These are phyloP conservation scores for Sardina pilchardus DNA, from an alignment of 2,113 vertebrate genomes.

Conservation along the genomic window DNA sequence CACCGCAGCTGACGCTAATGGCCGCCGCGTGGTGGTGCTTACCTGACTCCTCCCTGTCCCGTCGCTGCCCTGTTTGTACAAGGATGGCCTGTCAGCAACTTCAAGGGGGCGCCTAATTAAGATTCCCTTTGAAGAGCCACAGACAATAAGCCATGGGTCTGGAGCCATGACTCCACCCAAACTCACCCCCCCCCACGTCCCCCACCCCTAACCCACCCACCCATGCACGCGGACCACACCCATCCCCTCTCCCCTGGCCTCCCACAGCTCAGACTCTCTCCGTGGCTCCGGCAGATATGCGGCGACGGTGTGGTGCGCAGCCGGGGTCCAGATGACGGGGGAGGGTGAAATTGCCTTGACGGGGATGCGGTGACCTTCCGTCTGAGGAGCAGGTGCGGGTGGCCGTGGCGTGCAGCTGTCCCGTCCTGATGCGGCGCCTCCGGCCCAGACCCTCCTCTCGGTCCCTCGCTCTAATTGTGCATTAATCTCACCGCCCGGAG, in stretches of 20 bases:
- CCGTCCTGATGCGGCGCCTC: constrained; percentile 10
- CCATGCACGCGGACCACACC: background rate
- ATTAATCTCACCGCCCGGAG: constrained; percentile 33
- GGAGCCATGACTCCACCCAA: constrained; percentile 14
- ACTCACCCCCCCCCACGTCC: background rate
- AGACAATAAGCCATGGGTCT: constrained; percentile 59
- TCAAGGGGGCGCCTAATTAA: constrained; percentile 61
- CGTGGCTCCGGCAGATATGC: background rate
- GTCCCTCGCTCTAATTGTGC: background rate
- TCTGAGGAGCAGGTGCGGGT: constrained; percentile 54
- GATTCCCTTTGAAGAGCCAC: constrained; percentile 64
- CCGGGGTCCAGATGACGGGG: constrained; percentile 6
- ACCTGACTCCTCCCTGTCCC: constrained; percentile 52
- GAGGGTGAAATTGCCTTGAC: constrained; percentile 48
- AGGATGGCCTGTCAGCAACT: constrained; percentile 56
- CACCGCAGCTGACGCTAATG: constrained; percentile 51
- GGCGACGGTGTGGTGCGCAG: background rate
- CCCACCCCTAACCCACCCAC: background rate
- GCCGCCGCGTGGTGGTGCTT: constrained; percentile 56
- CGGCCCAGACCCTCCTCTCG: background rate
- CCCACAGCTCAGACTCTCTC: background rate
- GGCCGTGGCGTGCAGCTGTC: constrained; percentile 53
- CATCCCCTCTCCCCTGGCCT: background rate
- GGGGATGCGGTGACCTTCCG: constrained; percentile 54
- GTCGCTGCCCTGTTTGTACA: constrained; percentile 64